A percentile compares a stretch with the other conserved stretches of the same genome.
Conservation (phyloP, 2,888 invertebrate species). For the Syritta pipiens region DNA sequence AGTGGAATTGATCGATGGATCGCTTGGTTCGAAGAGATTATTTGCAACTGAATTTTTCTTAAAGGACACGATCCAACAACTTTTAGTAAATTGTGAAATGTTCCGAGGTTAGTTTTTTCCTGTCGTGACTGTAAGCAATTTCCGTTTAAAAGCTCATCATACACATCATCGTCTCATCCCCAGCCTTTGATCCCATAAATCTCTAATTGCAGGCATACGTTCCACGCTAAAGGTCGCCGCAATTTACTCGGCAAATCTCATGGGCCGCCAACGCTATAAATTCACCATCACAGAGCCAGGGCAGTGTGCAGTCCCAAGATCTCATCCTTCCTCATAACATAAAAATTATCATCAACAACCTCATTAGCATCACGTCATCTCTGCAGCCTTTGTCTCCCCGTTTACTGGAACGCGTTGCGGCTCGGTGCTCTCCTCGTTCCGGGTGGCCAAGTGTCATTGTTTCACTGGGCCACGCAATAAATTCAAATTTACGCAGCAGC, state of each 20-base stretch:
- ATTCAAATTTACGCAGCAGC: constrained; percentile 61
- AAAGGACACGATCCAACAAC: too few relatives aligned
- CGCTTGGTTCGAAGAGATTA: too few relatives aligned
- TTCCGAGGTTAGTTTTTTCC: too few relatives aligned
- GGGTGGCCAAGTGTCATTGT: neutral
- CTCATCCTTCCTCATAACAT: neutral
- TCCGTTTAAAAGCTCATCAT: too few relatives aligned
- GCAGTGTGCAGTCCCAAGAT: neutral
- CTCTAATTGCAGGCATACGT: neutral
- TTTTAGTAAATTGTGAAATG: too few relatives aligned
- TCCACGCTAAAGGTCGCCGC: neutral
- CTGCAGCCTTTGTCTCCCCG: constrained; percentile 22
- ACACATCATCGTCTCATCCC: neutral
- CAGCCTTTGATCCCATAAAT: neutral
- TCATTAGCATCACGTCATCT: constrained; percentile 47
- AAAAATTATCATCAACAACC: constrained; percentile 39
- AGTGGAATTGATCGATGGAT: too few relatives aligned
- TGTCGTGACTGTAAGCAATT: too few relatives aligned
- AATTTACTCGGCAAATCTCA: too few relatives aligned
- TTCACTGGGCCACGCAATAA: constrained; percentile 44
- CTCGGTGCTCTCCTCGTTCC: too few relatives aligned
- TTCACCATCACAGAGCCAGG: neutral
- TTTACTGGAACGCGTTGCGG: too few relatives aligned
- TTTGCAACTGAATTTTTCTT: too few relatives aligned
- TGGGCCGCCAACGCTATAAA: neutral